Evolutionary conservation across 1,140 invertebrate genomes (phyloP), one percentile per base, ranked within the genome.

Genomic region (Scaptodrosophila lebanonensis): DNA sequence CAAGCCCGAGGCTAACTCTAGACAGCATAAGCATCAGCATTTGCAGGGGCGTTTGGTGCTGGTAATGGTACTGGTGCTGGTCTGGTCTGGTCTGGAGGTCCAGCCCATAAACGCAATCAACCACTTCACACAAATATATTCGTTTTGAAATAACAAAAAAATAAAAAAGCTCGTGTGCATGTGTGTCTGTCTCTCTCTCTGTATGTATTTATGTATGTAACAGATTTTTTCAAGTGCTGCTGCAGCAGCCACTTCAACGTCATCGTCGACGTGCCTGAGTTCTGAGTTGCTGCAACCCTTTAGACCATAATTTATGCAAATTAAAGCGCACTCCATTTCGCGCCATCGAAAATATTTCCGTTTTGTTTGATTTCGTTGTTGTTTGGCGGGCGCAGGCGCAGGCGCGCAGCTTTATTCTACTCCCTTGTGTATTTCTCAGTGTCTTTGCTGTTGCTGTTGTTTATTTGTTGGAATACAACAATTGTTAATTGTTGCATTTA

Each of bases 301-400:
- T 62, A 25, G 68, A 71, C 52, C 62, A 65, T 79, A 79, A 82
- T 79, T 82, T 79, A 79, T 79, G 73, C 65, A 79, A 79, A 79
- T 79, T 79, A 79, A 79, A 75, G 75, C 75, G 65, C 69, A 79
- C 75, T 82, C 69, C 73, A 82, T 82, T 82, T 79, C 73, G 73
- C 73, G 75, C 75, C 68, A 70, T 76, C 39, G 64, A 32, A 76
- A 58, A 63, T 63, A 50, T 51, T 62, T 62, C 43, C 52, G 43
- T 56, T 63, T 53, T 73, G 75, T 77, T 79, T 77, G 73, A 79
- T 77, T 77, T 60, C 25, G 72, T 70, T 71, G 72, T 76, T 76
- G 65, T 58, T 52, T 61, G 67, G 22, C 30, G 62, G 64, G 70
- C 56, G 70, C 70, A 75, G 66, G 71, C 71, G 72, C 72, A 67